Percentiles rank a stretch among this genome's conserved stretches.
These are phyloP conservation scores for Distichodus sexfasciatus DNA, from an alignment of 2,797 vertebrate genomes.

Conservation along the genomic window DNA sequence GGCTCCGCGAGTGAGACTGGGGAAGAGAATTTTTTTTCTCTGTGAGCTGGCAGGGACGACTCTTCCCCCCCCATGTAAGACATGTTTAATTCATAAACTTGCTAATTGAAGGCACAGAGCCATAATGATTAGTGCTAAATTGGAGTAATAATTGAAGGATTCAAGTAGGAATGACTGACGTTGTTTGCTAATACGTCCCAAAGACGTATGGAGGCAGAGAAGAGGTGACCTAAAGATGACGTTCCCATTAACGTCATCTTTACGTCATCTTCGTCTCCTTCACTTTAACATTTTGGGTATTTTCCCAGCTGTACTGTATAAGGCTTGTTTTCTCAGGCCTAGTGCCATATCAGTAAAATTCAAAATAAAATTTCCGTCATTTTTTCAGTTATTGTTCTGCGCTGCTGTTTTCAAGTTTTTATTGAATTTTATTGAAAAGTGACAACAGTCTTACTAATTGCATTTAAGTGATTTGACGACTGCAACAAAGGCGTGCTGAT, in stretches of 20 bases:
- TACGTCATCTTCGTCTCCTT: too few relatives aligned
- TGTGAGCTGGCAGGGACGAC: constrained; percentile 30
- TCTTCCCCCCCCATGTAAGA: constrained; percentile 7
- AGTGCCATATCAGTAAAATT: too few relatives aligned
- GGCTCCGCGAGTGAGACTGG: background rate
- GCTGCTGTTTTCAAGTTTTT: background rate
- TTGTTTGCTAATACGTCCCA: constrained; percentile 29
- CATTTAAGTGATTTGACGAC: too few relatives aligned
- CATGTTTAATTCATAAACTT: constrained; percentile 38
- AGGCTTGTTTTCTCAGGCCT: too few relatives aligned
- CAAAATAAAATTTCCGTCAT: background rate
- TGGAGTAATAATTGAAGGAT: constrained; percentile 36
- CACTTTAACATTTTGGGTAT: too few relatives aligned
- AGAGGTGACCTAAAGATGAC: too few relatives aligned
- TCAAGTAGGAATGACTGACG: constrained; percentile 29
- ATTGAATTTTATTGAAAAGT: background rate
- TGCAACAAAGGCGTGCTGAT: background rate
- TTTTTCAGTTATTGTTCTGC: background rate
- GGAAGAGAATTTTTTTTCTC: constrained; percentile 37
- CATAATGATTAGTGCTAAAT: constrained; percentile 29
- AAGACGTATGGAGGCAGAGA: background rate
- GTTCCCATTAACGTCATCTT: too few relatives aligned
- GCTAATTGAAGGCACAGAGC: constrained; percentile 28
- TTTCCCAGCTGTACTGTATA: too few relatives aligned
- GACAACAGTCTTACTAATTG: too few relatives aligned